Evolutionary conservation across 2,888 invertebrate genomes (phyloP).

Genomic region (Amphipoea oculea): DNA sequence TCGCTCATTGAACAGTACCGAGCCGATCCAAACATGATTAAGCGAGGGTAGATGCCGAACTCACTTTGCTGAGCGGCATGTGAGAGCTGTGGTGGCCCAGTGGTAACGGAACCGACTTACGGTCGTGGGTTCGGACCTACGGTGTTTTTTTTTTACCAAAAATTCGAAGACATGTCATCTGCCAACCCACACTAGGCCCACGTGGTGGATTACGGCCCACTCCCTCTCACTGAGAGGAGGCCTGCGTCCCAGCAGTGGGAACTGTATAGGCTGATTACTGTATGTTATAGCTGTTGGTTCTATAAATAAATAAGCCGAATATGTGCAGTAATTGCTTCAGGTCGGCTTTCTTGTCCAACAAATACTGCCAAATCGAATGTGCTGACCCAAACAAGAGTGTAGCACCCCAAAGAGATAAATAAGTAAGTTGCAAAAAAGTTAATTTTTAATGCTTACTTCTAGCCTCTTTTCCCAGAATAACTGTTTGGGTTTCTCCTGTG

Average conservation of each 20-base stretch:
- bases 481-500: conserved; percentile 98
- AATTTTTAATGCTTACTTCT: conserved; percentile 78
- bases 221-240: too few species aligned
- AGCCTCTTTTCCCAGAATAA: conserved; percentile 96
- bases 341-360: background rate
- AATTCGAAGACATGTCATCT: too few species aligned
- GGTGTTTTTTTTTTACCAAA: too few species aligned
- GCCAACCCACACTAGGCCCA: too few species aligned
- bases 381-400: background rate
- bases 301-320: too few species aligned
- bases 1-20: background rate
- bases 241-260: too few species aligned
- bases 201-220: too few species aligned
- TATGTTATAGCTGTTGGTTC: too few species aligned
- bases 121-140: too few species aligned
- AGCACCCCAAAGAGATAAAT: background rate
- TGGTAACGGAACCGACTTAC: too few species aligned
- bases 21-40: background rate
- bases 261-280: too few species aligned
- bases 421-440: background rate
- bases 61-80: background rate
- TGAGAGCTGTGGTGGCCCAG: too few species aligned
- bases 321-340: background rate
- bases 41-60: background rate
- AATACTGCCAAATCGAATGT: background rate